These are phyloP conservation scores for Phyllotis vaccarum DNA, from an alignment of 2,797 vertebrate species.

Conservation along the genomic window DNA sequence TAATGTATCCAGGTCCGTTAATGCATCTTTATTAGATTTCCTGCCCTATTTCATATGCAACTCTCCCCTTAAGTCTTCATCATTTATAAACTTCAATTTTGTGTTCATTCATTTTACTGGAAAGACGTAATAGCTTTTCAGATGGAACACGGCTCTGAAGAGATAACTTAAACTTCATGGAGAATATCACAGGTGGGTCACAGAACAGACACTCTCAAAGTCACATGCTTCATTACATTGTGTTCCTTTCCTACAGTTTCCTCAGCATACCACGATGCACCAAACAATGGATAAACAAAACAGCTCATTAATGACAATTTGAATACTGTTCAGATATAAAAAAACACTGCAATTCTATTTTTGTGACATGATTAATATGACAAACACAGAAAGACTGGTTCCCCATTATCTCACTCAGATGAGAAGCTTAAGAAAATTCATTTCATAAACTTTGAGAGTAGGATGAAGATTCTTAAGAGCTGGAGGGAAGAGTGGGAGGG, in stretches of 20 bases:
- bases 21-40: constrained; percentile 51
- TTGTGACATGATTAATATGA: background rate
- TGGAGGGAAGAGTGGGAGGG: background rate
- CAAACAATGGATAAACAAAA: background rate
- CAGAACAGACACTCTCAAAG: background rate
- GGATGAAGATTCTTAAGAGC: background rate
- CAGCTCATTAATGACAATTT: background rate
- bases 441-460: background rate
- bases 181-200: background rate
- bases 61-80: background rate
- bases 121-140: background rate
- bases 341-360: background rate
- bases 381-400: background rate
- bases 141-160: background rate
- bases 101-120: background rate
- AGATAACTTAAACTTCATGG: background rate
- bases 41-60: background rate
- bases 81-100: background rate
- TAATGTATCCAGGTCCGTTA: background rate
- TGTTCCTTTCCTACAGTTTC: background rate
- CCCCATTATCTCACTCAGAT: background rate
- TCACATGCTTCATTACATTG: background rate
- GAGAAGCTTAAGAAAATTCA: background rate
- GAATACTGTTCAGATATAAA: background rate
- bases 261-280: background rate